A percentile compares a stretch with the other conserved stretches of the same genome.
Conservation (phyloP, 2,888 invertebrate genomes). For the Endomychus coccineus region DNA sequence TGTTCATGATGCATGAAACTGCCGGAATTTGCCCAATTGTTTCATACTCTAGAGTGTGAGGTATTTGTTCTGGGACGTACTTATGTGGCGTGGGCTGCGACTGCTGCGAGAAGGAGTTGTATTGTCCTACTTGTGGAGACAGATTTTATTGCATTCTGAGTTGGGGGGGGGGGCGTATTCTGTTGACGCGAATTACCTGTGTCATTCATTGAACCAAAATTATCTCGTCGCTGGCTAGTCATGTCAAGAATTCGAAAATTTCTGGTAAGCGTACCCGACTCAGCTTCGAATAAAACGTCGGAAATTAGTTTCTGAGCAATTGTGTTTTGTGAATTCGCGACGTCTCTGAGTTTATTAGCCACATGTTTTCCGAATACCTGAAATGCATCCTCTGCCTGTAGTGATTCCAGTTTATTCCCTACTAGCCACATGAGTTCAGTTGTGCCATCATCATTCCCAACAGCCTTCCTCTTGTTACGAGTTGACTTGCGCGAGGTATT, state of each 20-base stretch:
- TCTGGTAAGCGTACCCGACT: slow-evolving; percentile 20
- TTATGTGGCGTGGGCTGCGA: slow-evolving; percentile 18
- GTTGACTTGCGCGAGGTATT: slow-evolving; percentile 13
- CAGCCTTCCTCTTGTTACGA: slow-evolving; percentile 16
- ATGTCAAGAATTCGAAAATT: slow-evolving; percentile 22
- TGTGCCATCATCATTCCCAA: slow-evolving; percentile 21
- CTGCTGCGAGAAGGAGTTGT: slow-evolving; percentile 16
- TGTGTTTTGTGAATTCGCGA: slow-evolving; percentile 18
- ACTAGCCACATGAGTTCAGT: slow-evolving; percentile 21
- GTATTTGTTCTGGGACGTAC: slow-evolving; percentile 18
- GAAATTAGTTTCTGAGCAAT: slow-evolving; percentile 15
- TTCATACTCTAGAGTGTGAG: slow-evolving; percentile 20
- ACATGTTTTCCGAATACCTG: slow-evolving; percentile 22
- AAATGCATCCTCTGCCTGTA: slow-evolving; percentile 20
- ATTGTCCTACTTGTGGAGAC: slow-evolving; percentile 14
- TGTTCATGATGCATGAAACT: slow-evolving; percentile 22
- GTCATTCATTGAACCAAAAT: slow-evolving; percentile 20
- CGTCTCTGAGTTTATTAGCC: slow-evolving; percentile 20
- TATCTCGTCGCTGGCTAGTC: slow-evolving; percentile 20
- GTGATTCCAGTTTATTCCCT: slow-evolving; percentile 16
- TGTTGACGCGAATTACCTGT: slow-evolving; percentile 15
- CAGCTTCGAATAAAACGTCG: slow-evolving; percentile 20
- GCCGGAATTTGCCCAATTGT: slow-evolving; percentile 20
- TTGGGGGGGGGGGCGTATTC: slow-evolving; percentile 8
- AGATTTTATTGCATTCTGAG: slow-evolving; percentile 10